Evolutionary conservation across 1,140 invertebrate species (phyloP), one percentile per base, ranked within the genome.

Genomic region (Portunus trituberculatus): DNA sequence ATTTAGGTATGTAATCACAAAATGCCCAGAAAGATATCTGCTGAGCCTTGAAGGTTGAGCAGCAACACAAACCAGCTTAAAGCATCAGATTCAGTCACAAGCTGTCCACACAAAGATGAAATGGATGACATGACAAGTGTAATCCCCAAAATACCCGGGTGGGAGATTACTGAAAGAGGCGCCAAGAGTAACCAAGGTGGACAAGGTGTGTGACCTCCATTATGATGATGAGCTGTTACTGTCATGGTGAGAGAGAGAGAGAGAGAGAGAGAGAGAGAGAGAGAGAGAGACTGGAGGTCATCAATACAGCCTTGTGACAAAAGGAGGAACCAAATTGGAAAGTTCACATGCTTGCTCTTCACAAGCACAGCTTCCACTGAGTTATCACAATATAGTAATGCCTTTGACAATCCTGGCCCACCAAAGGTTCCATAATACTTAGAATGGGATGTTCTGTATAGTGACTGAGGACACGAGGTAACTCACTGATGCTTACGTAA

Each of bases 311-410:
- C 52, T 20, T 59, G 20, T 0, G 20, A 14, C 48, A 6, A 7
- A 52, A 25, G 67, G 25, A 76, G n/a, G 6, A 76, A 25, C 67
- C 67, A 76, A 7, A n/a, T 1, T 7, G 67, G 25, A 76, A 76
- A 76, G 20, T n/a, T 76, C n/a, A 7, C 8, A 7, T 76, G 67
- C 67, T 76, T 76, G 67, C 67, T 20, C 20, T 76, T n/a, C 67
- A 76, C 67, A 76, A 76, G 67, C 25, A 76, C 20, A 76, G 67
- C 20, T 76, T 76, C 67, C 67, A 76, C 6, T n/a, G n/a, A 76
- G 67, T 76, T n/a, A 76, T 76, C 16, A 76, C 67, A 76, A 76
- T 76, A 25, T 76, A 76, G 67, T 76, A 76, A 76, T 76, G 67
- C 67, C 67, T 76, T 25, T 25, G 20, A n/a, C n/a, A n/a, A 76